A percentile compares a stretch with the other conserved stretches of the same genome.
phyloP scores from a whole-genome alignment of 2,888 invertebrate species.

The Masnerella sp. region DNA sequence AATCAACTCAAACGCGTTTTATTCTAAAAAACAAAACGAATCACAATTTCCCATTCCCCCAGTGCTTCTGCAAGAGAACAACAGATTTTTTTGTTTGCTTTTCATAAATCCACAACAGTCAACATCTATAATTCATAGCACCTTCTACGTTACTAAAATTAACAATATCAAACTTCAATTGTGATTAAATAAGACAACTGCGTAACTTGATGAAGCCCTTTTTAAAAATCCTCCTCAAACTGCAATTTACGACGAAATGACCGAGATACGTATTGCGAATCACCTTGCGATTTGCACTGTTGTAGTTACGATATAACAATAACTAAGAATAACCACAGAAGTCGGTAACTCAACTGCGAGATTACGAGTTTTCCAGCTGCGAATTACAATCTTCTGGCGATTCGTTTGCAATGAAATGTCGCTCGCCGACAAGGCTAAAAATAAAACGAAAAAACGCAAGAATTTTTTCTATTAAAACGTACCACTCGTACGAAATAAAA shows the following conservation, averaged over 20 bases:
- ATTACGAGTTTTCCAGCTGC: too few species aligned
- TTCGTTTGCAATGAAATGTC: too few species aligned
- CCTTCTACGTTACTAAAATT: constrained; percentile 35
- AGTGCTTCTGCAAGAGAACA: constrained; percentile 25
- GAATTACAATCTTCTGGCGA: too few species aligned
- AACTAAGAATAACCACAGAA: not conserved
- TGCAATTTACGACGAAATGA: too few species aligned
- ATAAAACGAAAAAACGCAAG: too few species aligned
- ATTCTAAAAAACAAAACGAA: constrained; percentile 30
- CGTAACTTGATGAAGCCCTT: too few species aligned
- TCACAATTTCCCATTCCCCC: constrained; percentile 27
- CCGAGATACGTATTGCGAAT: too few species aligned
- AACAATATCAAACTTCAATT: constrained; percentile 38
- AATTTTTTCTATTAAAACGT: too few species aligned
- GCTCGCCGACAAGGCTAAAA: too few species aligned
- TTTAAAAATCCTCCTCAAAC: constrained; percentile 5
- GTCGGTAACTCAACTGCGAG: too few species aligned
- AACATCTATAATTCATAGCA: constrained; percentile 48
- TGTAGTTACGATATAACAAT: constrained; percentile 17
- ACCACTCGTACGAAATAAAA: too few species aligned
- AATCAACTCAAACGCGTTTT: constrained; percentile 31
- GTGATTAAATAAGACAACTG: constrained; percentile 26
- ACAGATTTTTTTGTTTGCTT: constrained; percentile 16
- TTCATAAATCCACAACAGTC: constrained; percentile 39
- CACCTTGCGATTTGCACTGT: constrained; percentile 19